Evolutionary conservation across 2,888 invertebrate species (phyloP).

Genomic region (Cryptocephalus moraei): DNA sequence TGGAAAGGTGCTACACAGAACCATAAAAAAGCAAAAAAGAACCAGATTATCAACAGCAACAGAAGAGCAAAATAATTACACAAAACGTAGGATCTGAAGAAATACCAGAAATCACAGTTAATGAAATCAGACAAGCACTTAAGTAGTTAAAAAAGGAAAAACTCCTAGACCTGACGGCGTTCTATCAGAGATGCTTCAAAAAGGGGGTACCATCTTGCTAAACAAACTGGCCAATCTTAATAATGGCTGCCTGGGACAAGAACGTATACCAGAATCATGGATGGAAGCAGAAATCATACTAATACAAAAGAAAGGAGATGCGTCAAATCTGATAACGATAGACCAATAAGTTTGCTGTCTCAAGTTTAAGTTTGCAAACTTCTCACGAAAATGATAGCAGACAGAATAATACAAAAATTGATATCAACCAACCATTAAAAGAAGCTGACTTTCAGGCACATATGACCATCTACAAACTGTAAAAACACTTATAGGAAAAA

Average conservation of each 20-base stretch:
- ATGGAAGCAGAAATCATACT: neutral
- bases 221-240: neutral
- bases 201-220: neutral
- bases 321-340: neutral
- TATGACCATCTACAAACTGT: neutral
- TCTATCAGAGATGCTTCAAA: neutral
- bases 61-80: no score
- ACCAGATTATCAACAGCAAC: no score
- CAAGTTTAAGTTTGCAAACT: neutral
- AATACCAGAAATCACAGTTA: no score
- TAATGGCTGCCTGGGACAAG: neutral
- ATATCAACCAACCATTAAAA: neutral
- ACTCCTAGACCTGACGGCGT: neutral
- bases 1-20: no score
- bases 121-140: no score
- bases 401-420: conserved; percentile 1
- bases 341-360: neutral
- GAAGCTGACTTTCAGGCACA: neutral
- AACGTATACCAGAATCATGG: neutral
- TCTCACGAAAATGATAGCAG: neutral
- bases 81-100: no score
- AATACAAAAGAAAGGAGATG: neutral
- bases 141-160: neutral
- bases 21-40: no score
- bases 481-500: conserved; percentile 4